Percentiles rank a stretch among this genome's conserved stretches.
These are phyloP conservation scores for Hipparchia sbordonii DNA, from an alignment of 2,888 invertebrate species.

Conservation along the genomic window DNA sequence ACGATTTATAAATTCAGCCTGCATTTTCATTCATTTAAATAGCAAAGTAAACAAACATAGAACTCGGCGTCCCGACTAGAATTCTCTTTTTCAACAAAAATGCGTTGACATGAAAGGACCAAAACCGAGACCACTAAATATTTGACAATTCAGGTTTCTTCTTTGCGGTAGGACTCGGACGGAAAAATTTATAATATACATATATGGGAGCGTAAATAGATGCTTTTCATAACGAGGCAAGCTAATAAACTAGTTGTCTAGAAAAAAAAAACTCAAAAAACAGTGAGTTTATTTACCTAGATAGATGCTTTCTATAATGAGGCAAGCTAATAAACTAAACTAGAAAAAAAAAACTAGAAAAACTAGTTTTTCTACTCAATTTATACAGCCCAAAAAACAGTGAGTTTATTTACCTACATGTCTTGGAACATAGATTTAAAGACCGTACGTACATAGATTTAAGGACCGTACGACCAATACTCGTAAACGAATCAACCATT, in stretches of 20 bases:
- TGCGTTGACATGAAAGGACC: conserved; percentile 26
- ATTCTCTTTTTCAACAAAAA: conserved; percentile 25
- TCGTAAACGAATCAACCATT: too few relatives aligned
- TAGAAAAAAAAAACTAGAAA: not conserved
- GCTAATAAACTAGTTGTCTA: not conserved
- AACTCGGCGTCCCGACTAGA: conserved; percentile 22
- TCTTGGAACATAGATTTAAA: too few relatives aligned
- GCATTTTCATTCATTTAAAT: conserved; percentile 31
- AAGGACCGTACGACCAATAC: too few relatives aligned
- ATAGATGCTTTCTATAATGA: not conserved
- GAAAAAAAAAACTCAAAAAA: not conserved
- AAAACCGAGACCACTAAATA: conserved; percentile 26
- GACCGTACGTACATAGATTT: too few relatives aligned
- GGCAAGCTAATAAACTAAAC: not conserved
- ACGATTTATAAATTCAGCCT: conserved; percentile 25
- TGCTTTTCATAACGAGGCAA: not conserved
- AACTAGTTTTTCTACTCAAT: too few relatives aligned
- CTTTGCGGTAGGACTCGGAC: conserved; percentile 8
- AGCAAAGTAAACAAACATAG: conserved; percentile 29
- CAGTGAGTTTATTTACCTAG: not conserved
- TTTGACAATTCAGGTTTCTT: conserved; percentile 16
- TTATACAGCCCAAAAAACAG: too few relatives aligned
- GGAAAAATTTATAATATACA: not conserved
- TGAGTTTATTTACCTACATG: too few relatives aligned
- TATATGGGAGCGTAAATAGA: not conserved